Percentiles rank a stretch among this genome's conserved stretches.
These are phyloP conservation scores for Hydra vulgaris DNA, from an alignment of 30 jellyfish, hydroid and myxozoan species.

Conservation along the genomic window DNA sequence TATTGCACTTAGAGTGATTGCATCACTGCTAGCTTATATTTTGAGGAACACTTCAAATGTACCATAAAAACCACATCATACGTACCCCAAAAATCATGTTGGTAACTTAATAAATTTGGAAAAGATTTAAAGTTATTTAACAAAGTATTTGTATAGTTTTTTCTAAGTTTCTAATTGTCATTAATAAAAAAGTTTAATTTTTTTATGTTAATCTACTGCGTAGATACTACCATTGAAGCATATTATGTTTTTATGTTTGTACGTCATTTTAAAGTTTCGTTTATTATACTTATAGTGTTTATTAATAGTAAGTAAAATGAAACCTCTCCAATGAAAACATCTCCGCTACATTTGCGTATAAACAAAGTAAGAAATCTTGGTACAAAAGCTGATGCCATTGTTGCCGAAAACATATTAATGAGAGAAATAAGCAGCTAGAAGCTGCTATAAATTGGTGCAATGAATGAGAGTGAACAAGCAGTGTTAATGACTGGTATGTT, in stretches of 20 bases:
- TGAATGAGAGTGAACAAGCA: conserved; percentile 10
- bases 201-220: too few species aligned
- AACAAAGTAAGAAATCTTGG: background rate
- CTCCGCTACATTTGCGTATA: background rate
- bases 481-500: conserved; percentile 22
- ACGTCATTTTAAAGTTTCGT: too few species aligned
- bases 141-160: background rate
- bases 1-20: background rate
- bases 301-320: too few species aligned
- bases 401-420: conserved; percentile 15
- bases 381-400: conserved; percentile 29
- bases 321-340: too few species aligned
- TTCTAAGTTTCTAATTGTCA: background rate
- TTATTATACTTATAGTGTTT: too few species aligned
- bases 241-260: too few species aligned
- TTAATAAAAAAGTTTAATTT: background rate
- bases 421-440: conserved; percentile 12
- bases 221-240: too few species aligned
- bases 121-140: too few species aligned
- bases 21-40: conserved; percentile 14
- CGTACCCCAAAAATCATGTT: conserved; percentile 18
- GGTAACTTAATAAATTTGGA: background rate
- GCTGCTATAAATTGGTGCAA: conserved; percentile 29
- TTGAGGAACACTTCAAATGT: background rate
- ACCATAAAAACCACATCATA: background rate